Evolutionary conservation across 2,113 vertebrate species (phyloP).

Genomic region (Pangasianodon hypophthalmus): DNA sequence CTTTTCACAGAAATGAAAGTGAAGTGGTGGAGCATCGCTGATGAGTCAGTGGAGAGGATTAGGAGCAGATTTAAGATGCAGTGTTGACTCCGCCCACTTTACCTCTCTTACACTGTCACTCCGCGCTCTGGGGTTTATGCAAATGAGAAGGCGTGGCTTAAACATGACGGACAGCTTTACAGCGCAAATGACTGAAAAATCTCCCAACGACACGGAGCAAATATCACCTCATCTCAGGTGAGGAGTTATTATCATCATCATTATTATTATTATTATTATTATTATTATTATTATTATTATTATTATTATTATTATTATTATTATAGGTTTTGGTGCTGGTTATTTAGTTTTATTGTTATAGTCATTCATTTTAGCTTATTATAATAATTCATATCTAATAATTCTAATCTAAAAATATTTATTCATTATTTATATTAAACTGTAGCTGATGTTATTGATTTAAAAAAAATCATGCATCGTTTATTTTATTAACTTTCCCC

Average conservation of each 20-base stretch:
- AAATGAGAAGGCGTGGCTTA: conserved; percentile 8
- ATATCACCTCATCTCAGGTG: not conserved
- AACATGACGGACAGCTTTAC: not conserved
- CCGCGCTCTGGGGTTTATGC: not conserved
- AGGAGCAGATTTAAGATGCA: conserved; percentile 35
- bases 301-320: not conserved
- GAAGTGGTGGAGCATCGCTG: not conserved
- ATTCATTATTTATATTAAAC: not conserved
- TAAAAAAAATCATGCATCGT: not conserved
- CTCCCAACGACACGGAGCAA: not conserved
- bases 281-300: not conserved
- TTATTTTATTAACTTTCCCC: not conserved
- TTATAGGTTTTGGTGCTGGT: not conserved
- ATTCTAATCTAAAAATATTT: too few species aligned
- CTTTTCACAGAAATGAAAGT: not conserved
- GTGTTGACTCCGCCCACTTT: conserved; percentile 26
- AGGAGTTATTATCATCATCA: conserved; percentile 12
- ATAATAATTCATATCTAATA: not conserved
- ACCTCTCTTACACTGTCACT: not conserved
- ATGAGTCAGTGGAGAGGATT: not conserved
- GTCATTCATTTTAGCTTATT: not conserved
- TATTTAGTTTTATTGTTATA: not conserved
- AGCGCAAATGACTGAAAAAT: not conserved
- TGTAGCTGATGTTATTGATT: not conserved
- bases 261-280: conserved; percentile 9